Conservation (phyloP, 2,797 vertebrate genomes). For the Sebastes kiyomatsui region DNA sequence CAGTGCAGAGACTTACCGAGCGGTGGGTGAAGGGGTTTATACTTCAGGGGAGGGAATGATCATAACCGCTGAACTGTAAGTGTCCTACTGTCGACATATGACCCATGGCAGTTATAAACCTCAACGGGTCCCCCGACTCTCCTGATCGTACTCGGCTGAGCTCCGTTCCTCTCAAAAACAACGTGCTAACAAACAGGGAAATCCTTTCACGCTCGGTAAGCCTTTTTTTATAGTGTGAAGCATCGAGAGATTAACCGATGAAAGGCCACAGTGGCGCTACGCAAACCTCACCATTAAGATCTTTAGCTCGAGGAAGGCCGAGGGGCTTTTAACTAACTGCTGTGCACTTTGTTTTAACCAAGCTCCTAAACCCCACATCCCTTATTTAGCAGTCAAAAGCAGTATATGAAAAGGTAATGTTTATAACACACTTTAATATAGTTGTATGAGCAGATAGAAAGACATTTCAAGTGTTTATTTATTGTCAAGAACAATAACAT, state of each 20-base stretch:
- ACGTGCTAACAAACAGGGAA: slow-evolving; percentile 55
- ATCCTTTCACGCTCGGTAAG: slow-evolving; percentile 43
- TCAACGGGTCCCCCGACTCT: slow-evolving; percentile 64
- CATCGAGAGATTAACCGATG: slow-evolving; percentile 20
- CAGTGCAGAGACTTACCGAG: slow-evolving; percentile 51
- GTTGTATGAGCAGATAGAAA: neutral
- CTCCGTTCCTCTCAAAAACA: slow-evolving; percentile 61
- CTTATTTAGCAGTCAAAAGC: neutral
- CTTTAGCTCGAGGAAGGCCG: neutral
- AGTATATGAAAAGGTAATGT: neutral
- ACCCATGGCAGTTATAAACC: slow-evolving; percentile 71
- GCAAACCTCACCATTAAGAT: slow-evolving; percentile 2
- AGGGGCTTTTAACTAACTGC: neutral
- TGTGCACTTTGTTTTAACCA: neutral
- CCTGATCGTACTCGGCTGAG: slow-evolving; percentile 60
- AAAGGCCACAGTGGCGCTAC: neutral
- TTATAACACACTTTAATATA: neutral
- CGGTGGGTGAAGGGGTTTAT: slow-evolving; percentile 65
- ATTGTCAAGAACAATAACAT: too few species aligned
- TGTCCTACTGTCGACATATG: slow-evolving; percentile 72
- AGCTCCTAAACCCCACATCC: neutral
- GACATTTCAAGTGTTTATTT: neutral
- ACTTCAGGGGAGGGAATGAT: slow-evolving; percentile 69
- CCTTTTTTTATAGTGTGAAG: slow-evolving; percentile 29
- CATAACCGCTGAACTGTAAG: slow-evolving; percentile 75